Evolutionary conservation across 2,113 vertebrate species (phyloP).

Genomic region (Nerophis lumbriciformis): DNA sequence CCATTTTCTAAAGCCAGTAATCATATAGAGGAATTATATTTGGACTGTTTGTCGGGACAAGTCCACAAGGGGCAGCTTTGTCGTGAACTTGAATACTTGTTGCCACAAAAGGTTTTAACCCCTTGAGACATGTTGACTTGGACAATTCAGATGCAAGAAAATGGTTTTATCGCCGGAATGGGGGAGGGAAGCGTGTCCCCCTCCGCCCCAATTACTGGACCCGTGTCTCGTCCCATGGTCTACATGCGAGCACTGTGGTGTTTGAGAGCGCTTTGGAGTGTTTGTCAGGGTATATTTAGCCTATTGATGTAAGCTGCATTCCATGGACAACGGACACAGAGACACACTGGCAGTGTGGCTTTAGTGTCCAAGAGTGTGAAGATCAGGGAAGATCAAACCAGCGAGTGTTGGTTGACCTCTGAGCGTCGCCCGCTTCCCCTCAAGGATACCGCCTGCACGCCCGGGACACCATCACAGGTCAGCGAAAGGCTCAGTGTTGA

Average conservation of each 20-base stretch:
- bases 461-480: slow-evolving; percentile 59
- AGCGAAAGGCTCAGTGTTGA: slow-evolving; percentile 10
- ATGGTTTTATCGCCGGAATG: slow-evolving; percentile 2
- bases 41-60: slow-evolving; percentile 3
- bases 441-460: slow-evolving; percentile 55
- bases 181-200: neutral
- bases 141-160: slow-evolving; percentile 18
- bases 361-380: slow-evolving; percentile 81
- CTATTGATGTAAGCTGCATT: slow-evolving; percentile 95
- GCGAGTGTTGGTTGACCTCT: slow-evolving; percentile 64
- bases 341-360: slow-evolving; percentile 80
- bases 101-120: slow-evolving; percentile 15
- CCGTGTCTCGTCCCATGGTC: slow-evolving; percentile 7
- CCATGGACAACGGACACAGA: slow-evolving; percentile 83
- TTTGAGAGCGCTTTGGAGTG: slow-evolving; percentile 70
- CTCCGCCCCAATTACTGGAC: slow-evolving; percentile 1
- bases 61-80: slow-evolving; percentile 6
- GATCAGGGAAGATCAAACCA: slow-evolving; percentile 76
- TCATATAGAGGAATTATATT: slow-evolving; percentile 5
- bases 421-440: slow-evolving; percentile 49
- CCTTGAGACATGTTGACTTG: slow-evolving; percentile 12
- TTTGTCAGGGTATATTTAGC: slow-evolving; percentile 91
- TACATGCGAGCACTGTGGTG: slow-evolving; percentile 44
- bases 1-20: slow-evolving; percentile 15
- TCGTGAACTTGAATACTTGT: neutral